Evolutionary conservation across 1,140 invertebrate species (phyloP).

Genomic region (Zaprionus lachaisei): DNA sequence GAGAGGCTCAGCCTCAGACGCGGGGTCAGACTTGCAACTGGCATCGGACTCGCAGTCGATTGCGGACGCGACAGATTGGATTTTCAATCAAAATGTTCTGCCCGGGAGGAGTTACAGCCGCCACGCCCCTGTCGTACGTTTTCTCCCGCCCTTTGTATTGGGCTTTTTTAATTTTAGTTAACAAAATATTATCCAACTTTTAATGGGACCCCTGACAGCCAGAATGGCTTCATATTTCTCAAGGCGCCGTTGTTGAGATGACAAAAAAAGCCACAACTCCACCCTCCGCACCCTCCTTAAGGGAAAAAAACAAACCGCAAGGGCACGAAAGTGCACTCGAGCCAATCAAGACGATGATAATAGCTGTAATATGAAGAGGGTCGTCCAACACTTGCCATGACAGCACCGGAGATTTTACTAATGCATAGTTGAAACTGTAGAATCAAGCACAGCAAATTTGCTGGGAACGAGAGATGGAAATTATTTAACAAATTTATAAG

Average conservation of each 20-base stretch:
- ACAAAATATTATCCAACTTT: slow-evolving; percentile 76
- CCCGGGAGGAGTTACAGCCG: slow-evolving; percentile 21
- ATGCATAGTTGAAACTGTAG: background rate
- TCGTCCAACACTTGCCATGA: background rate
- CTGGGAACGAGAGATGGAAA: no score
- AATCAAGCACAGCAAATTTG: background rate
- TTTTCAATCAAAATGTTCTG: slow-evolving; percentile 79
- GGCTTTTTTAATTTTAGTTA: slow-evolving; percentile 61
- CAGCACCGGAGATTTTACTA: background rate
- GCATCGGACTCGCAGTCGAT: background rate
- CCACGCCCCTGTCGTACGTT: no score
- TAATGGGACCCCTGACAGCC: slow-evolving; percentile 65
- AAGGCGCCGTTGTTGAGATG: slow-evolving; percentile 20
- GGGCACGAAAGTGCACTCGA: slow-evolving; percentile 36
- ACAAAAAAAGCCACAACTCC: background rate
- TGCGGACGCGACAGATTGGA: slow-evolving; percentile 64
- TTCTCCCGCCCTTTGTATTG: slow-evolving; percentile 13
- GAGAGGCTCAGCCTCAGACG: slow-evolving; percentile 47
- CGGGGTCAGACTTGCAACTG: background rate
- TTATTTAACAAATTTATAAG: background rate
- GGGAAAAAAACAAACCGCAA: slow-evolving; percentile 8
- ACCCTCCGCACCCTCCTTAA: background rate
- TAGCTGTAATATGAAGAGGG: slow-evolving; percentile 9
- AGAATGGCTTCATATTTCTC: slow-evolving; percentile 54
- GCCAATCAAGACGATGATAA: slow-evolving; percentile 5